phyloP scores from a whole-genome alignment of 2,113 vertebrate species.

The Rhinichthys klamathensis region DNA sequence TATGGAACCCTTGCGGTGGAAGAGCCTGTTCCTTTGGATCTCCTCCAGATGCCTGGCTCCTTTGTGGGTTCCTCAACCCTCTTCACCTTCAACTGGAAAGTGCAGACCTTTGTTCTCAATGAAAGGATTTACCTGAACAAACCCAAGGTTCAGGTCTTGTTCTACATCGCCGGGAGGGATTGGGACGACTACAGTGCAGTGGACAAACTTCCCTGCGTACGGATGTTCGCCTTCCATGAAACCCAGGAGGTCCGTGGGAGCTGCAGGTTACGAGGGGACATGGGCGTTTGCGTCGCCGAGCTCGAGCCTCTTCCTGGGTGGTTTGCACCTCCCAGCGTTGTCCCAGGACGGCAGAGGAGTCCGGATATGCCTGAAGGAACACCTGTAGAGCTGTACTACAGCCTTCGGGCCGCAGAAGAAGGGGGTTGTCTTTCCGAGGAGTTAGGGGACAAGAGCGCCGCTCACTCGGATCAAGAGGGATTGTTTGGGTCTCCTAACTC shows the following conservation, averaged over 20 bases:
- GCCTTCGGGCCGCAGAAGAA: constrained; percentile 74
- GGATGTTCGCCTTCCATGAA: constrained; percentile 90
- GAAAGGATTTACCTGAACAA: constrained; percentile 80
- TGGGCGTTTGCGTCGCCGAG: constrained; percentile 88
- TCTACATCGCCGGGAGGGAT: constrained; percentile 87
- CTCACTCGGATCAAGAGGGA: constrained; percentile 83
- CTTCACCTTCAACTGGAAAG: constrained; percentile 87
- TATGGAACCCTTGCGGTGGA: constrained; percentile 87
- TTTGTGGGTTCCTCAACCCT: constrained; percentile 75
- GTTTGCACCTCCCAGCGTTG: constrained; percentile 80
- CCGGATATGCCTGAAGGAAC: constrained; percentile 77
- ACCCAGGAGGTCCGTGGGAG: constrained; percentile 86
- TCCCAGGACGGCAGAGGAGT: constrained; percentile 79
- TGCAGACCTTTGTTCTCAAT: constrained; percentile 85
- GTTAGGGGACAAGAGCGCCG: constrained; percentile 76
- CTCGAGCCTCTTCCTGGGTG: constrained; percentile 85
- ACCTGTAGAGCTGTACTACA: constrained; percentile 90
- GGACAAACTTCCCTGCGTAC: constrained; percentile 87
- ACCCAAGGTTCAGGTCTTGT: constrained; percentile 89
- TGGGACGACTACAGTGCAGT: constrained; percentile 84
- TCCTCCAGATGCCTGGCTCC: constrained; percentile 72
- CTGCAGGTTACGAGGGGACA: constrained; percentile 82
- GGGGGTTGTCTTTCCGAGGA: constrained; percentile 83
- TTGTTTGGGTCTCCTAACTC: constrained; percentile 72
- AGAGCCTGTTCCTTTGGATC: constrained; percentile 82